These are phyloP conservation scores for Xiphophorus hellerii DNA, from an alignment of 2,113 vertebrate species.

Conservation along the genomic window DNA sequence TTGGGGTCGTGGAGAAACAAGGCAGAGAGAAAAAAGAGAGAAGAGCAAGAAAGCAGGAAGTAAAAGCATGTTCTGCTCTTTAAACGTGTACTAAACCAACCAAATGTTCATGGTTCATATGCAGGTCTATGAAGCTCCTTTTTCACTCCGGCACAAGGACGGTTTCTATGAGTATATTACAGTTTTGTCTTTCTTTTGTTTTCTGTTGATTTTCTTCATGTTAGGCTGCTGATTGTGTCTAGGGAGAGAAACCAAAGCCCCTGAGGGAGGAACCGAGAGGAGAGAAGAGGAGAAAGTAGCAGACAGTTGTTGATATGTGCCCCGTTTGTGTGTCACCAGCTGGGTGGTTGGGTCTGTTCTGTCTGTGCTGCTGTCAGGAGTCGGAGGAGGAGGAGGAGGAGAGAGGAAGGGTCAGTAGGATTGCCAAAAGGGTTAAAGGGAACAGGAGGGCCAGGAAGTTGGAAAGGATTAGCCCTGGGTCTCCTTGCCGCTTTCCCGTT, in stretches of 20 bases:
- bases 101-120: conserved; percentile 44
- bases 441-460: conserved; percentile 14
- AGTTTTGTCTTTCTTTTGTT: conserved; percentile 43
- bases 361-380: conserved; percentile 50
- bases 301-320: conserved; percentile 62
- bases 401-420: conserved; percentile 32
- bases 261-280: conserved; percentile 52
- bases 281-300: conserved; percentile 25
- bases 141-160: conserved; percentile 44
- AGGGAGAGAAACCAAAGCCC: conserved; percentile 65
- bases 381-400: conserved; percentile 26
- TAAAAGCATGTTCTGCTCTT: conserved; percentile 48
- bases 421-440: conserved; percentile 42
- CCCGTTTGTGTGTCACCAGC: conserved; percentile 34
- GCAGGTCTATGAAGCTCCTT: conserved; percentile 48
- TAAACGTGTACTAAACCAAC: conserved; percentile 56
- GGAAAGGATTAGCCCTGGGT: conserved; percentile 73
- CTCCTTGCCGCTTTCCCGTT: conserved; percentile 83
- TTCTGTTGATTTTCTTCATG: conserved; percentile 16
- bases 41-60: conserved; percentile 53
- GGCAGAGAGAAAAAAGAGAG: conserved; percentile 34
- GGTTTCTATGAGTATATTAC: conserved; percentile 67
- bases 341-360: conserved; percentile 46
- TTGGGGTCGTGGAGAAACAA: conserved; percentile 17
- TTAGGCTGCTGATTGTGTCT: conserved; percentile 63